Conservation (phyloP, 2,888 invertebrate genomes). For the Harmothoe impar region DNA sequence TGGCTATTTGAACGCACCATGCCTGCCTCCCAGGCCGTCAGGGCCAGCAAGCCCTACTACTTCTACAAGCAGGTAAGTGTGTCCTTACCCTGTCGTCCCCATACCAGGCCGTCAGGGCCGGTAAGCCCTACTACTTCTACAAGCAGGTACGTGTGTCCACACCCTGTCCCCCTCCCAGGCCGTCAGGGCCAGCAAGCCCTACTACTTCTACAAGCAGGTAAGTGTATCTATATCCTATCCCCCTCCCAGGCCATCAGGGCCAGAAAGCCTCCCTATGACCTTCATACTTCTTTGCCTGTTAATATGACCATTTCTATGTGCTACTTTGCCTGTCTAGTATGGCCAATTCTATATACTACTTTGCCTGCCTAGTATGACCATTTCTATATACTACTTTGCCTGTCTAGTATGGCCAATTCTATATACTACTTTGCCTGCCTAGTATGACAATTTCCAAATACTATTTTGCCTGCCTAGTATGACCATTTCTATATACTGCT, state of each 20-base stretch:
- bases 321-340: too few species aligned
- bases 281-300: too few species aligned
- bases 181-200: not conserved
- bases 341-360: too few species aligned
- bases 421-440: too few species aligned
- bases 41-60: slow-evolving; percentile 26
- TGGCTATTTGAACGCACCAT: slow-evolving; percentile 17
- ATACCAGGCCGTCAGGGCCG: not conserved
- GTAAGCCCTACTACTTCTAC: slow-evolving; percentile 40
- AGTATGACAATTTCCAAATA: too few species aligned
- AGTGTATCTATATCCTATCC: not conserved
- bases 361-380: too few species aligned
- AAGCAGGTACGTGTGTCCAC: slow-evolving; percentile 4
- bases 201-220: slow-evolving; percentile 52
- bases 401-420: too few species aligned
- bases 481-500: too few species aligned
- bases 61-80: slow-evolving; percentile 48
- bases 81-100: not conserved
- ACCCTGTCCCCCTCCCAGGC: not conserved
- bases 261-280: too few species aligned
- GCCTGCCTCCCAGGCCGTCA: not conserved
- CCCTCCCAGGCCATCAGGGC: not conserved
- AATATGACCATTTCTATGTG: too few species aligned
- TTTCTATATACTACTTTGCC: too few species aligned
- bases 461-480: too few species aligned